phyloP scores from a whole-genome alignment of 2,797 vertebrate genomes.

The Lutjanus campechanus region DNA sequence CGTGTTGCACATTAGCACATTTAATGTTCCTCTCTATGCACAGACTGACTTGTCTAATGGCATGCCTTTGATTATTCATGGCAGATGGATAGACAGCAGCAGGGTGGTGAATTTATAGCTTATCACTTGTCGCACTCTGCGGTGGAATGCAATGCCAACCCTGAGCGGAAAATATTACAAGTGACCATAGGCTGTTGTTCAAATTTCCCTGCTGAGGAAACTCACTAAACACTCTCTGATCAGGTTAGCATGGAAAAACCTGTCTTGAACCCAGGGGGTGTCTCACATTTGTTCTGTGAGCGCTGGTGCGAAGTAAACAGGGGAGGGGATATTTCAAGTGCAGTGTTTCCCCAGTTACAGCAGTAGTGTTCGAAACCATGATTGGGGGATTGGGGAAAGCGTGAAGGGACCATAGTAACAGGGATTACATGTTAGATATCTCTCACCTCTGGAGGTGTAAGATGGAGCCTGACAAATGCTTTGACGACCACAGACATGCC shows the following conservation, averaged over 20 bases:
- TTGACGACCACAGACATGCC: constrained; percentile 68
- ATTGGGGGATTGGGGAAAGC: constrained; percentile 35
- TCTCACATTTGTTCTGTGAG: constrained; percentile 55
- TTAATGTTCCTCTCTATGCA: constrained; percentile 36
- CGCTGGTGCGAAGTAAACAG: constrained; percentile 63
- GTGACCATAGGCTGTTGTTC: constrained; percentile 66
- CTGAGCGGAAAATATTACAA: constrained; percentile 81
- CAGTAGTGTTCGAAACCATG: constrained; percentile 38
- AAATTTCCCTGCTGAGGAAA: constrained; percentile 71
- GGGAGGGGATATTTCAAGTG: constrained; percentile 59
- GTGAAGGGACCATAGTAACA: constrained; percentile 34
- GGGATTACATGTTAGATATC: constrained; percentile 58
- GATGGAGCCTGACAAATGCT: constrained; percentile 50
- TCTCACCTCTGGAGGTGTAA: constrained; percentile 68
- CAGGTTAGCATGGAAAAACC: constrained; percentile 68
- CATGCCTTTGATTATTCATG: constrained; percentile 70
- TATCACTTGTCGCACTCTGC: constrained; percentile 77
- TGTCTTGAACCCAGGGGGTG: constrained; percentile 39
- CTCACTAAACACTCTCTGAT: constrained; percentile 72
- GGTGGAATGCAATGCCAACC: constrained; percentile 70
- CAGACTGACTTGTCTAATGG: constrained; percentile 44
- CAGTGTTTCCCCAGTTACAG: constrained; percentile 67
- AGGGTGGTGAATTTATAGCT: constrained; percentile 83
- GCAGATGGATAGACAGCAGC: constrained; percentile 69
- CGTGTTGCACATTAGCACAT: constrained; percentile 35